These are phyloP conservation scores for Heliconius charithonia DNA, from an alignment of 2,888 invertebrate genomes.

Conservation along the genomic window DNA sequence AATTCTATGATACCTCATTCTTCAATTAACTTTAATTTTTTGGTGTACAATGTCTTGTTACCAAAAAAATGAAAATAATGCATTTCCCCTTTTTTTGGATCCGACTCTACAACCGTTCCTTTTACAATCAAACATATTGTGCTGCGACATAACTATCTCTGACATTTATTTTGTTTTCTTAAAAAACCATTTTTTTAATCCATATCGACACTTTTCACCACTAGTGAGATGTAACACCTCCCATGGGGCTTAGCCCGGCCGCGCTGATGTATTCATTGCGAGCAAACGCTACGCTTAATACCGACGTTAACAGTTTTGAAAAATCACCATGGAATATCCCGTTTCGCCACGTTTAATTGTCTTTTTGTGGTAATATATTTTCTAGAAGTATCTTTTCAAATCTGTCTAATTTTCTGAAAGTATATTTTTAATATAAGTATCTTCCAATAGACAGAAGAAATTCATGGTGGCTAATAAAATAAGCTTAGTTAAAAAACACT, in stretches of 20 bases:
- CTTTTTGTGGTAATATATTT: not conserved
- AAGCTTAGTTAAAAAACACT: too few species aligned
- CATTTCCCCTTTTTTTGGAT: too few species aligned
- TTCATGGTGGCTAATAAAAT: too few species aligned
- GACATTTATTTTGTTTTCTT: too few species aligned
- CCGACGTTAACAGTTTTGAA: conserved; percentile 18
- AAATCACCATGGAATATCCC: not conserved
- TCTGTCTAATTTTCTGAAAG: not conserved
- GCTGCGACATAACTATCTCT: too few species aligned
- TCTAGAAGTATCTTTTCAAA: not conserved
- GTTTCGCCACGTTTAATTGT: not conserved
- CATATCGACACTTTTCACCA: conserved; percentile 12
- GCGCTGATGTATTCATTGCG: conserved; percentile 34
- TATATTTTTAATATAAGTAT: not conserved
- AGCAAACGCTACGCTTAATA: conserved; percentile 26
- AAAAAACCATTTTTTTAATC: not conserved
- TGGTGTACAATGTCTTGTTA: too few species aligned
- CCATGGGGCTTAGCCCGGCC: conserved; percentile 26
- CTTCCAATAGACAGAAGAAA: too few species aligned
- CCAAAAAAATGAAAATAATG: too few species aligned
- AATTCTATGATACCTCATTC: too few species aligned
- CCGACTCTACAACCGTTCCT: too few species aligned
- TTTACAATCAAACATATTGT: too few species aligned
- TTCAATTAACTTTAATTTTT: too few species aligned
- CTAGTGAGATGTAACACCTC: conserved; percentile 8